Percentiles rank a stretch among this genome's conserved stretches.
Evolutionary conservation across 2,888 invertebrate species (phyloP).

Genomic region (Erynnis tages): DNA sequence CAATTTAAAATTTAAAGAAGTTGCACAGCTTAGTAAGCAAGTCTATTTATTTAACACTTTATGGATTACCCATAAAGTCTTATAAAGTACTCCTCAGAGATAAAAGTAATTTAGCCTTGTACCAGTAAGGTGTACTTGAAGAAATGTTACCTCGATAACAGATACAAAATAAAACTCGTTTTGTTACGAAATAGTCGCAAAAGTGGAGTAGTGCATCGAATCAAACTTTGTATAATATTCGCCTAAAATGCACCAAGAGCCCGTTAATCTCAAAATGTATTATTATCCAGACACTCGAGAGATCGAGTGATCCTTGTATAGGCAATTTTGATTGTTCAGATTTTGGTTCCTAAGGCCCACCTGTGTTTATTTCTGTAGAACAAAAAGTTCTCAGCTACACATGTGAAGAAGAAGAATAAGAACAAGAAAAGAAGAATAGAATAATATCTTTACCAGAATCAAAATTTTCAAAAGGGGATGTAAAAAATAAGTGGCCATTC

Average conservation of each 20-base stretch:
- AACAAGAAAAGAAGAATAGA: no score
- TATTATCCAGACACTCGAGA: not conserved
- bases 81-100: not conserved
- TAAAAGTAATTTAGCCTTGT: constrained; percentile 15
- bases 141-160: constrained; percentile 20
- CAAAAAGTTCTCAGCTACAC: no score
- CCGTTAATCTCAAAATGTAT: not conserved
- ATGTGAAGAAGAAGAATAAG: no score
- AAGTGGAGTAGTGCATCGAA: constrained; percentile 10
- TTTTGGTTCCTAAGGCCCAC: no score
- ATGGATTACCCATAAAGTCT: not conserved
- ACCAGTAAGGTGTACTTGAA: constrained; percentile 11
- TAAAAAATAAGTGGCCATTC: no score
- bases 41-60: not conserved
- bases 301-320: no score
- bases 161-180: constrained; percentile 20
- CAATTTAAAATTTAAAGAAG: no score
- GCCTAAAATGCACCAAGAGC: not conserved
- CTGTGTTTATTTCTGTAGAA: no score
- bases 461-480: no score
- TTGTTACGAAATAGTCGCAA: constrained; percentile 6
- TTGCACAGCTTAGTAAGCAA: no score
- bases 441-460: no score
- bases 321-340: no score
- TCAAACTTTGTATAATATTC: not conserved